Evolutionary conservation across 2,113 vertebrate species (phyloP).

Genomic region (Rhagologus leucostigma): DNA sequence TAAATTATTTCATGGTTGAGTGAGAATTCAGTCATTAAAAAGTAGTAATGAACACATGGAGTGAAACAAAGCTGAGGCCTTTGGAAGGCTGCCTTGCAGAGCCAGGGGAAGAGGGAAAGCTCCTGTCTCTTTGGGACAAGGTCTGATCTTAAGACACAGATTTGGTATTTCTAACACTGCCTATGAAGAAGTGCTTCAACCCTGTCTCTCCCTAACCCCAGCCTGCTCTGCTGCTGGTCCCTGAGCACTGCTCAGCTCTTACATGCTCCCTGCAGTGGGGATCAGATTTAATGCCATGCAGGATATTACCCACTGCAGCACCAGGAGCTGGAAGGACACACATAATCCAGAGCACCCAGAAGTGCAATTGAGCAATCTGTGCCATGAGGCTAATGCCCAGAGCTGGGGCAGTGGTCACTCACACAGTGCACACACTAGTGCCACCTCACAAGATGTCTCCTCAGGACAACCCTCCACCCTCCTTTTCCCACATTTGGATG

Average conservation of each 20-base stretch:
- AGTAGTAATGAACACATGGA: neutral
- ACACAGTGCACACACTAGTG: neutral
- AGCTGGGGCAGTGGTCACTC: neutral
- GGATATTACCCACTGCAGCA: neutral
- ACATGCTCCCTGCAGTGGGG: neutral
- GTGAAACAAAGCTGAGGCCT: neutral
- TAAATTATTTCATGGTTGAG: constrained; percentile 17
- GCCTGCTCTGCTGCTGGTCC: neutral
- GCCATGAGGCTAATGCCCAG: neutral
- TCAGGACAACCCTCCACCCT: neutral
- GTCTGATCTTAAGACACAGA: neutral
- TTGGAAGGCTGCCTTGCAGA: neutral
- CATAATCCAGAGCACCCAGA: neutral
- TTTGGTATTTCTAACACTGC: neutral
- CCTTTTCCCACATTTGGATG: fast-evolving
- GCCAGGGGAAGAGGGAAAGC: neutral
- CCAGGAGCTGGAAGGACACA: fast-evolving
- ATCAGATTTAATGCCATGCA: neutral
- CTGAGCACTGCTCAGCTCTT: neutral
- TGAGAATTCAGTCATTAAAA: constrained; percentile 20
- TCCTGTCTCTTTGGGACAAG: neutral
- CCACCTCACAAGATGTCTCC: neutral
- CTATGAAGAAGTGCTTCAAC: neutral
- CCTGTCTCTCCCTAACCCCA: neutral
- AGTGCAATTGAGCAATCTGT: fast-evolving